Conservation (phyloP, 2,113 vertebrate species). For the Terrapene triunguis region DNA sequence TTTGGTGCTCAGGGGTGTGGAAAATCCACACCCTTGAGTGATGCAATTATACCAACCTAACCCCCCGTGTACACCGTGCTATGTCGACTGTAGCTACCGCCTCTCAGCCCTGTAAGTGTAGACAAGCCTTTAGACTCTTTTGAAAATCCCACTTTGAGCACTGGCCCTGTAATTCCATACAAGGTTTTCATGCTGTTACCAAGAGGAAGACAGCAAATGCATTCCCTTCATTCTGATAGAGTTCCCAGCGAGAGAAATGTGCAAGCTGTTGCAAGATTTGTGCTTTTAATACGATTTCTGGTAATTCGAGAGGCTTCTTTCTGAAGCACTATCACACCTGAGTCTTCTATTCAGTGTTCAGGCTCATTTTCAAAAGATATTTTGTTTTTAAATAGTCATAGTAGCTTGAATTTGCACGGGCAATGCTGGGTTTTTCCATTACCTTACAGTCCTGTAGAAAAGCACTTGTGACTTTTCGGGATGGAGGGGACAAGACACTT, state of each 20-base stretch:
- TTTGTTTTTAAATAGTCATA: constrained; percentile 19
- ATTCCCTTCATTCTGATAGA: neutral
- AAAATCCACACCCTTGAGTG: neutral
- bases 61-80: neutral
- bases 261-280: neutral
- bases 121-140: neutral
- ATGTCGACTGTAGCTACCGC: neutral
- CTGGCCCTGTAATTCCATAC: neutral
- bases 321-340: neutral
- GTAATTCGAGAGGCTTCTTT: constrained; percentile 7
- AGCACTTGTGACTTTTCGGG: neutral
- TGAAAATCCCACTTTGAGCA: neutral
- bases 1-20: neutral
- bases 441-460: neutral
- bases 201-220: neutral
- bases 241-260: neutral
- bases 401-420: neutral
- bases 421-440: neutral
- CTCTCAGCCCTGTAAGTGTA: neutral
- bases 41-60: neutral
- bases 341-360: neutral
- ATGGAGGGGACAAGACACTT: neutral
- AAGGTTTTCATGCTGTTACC: neutral
- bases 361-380: neutral
- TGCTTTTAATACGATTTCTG: neutral